phyloP scores from a whole-genome alignment of 2,797 vertebrate genomes.

The Lophius americanus region DNA sequence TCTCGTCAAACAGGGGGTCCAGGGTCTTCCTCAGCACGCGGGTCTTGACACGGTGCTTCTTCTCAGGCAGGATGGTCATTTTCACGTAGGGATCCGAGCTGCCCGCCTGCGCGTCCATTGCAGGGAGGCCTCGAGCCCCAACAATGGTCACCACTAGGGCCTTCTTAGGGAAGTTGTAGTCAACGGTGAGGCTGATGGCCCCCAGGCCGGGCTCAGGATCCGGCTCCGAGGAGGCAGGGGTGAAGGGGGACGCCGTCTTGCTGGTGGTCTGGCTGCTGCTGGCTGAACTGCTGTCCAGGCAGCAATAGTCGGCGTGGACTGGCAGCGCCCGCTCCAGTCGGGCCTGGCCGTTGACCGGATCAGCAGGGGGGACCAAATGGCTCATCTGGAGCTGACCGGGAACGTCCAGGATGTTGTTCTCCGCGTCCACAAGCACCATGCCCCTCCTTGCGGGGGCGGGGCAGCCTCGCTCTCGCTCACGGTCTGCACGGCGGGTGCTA shows the following conservation, averaged over 20 bases:
- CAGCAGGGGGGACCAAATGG: constrained; percentile 66
- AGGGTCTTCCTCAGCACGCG: constrained; percentile 93
- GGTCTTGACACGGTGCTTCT: constrained; percentile 96
- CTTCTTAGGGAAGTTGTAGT: constrained; percentile 99
- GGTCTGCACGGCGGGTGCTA: constrained; percentile 61
- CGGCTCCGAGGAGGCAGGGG: constrained; percentile 76
- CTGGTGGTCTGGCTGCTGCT: constrained; percentile 83
- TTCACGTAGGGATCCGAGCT: constrained; percentile 96
- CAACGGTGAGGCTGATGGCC: constrained; percentile 89
- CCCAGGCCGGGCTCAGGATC: constrained; percentile 82
- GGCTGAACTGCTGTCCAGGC: constrained; percentile 87
- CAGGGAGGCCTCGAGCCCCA: constrained; percentile 90
- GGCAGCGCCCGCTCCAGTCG: constrained; percentile 83
- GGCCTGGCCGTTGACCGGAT: constrained; percentile 15
- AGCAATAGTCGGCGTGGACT: constrained; percentile 85
- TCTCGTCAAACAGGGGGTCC: constrained; percentile 94
- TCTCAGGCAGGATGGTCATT: constrained; percentile 97
- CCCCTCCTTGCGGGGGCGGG: constrained; percentile 28
- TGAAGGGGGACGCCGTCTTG: constrained; percentile 88
- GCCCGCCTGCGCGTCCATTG: constrained; percentile 89
- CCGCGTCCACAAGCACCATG: constrained; percentile 78
- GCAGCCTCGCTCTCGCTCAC: constrained; percentile 40
- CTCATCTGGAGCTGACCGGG: constrained; percentile 77
- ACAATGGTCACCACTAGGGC: constrained; percentile 94
- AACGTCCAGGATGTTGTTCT: constrained; percentile 75